Evolutionary conservation across 1,140 invertebrate species (phyloP).

Genomic region (Drosophila obscura): DNA sequence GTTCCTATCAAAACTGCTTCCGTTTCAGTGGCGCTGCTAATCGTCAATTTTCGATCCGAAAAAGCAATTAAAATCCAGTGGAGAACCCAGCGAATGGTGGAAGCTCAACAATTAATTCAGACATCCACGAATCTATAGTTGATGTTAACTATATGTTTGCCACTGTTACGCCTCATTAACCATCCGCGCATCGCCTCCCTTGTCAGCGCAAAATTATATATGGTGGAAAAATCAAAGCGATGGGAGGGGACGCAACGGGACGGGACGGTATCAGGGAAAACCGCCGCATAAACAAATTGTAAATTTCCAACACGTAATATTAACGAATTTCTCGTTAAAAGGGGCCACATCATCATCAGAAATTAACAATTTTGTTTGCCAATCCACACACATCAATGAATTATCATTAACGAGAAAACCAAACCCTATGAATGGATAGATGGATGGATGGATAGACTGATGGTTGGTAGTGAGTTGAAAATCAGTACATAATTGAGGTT

Average conservation of each 20-base stretch:
- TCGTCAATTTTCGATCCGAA: no score
- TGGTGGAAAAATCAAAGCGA: no score
- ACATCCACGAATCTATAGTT: slow-evolving; percentile 11
- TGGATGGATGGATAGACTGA: background rate
- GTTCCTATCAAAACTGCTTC: no score
- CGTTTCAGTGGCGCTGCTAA: no score
- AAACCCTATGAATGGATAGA: slow-evolving; percentile 1
- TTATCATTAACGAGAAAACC: slow-evolving; percentile 35
- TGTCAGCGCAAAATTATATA: slow-evolving; percentile 19
- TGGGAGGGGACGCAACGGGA: no score
- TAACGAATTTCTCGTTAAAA: slow-evolving; percentile 48
- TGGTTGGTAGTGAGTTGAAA: slow-evolving; percentile 7
- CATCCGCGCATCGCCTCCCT: background rate
- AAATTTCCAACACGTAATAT: slow-evolving; percentile 48
- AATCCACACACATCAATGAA: slow-evolving; percentile 47
- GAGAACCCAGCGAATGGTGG: background rate
- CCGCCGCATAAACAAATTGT: slow-evolving; percentile 23
- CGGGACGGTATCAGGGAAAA: background rate
- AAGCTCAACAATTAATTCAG: no score
- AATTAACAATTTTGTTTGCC: slow-evolving; percentile 52
- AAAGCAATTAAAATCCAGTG: no score
- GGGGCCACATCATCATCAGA: slow-evolving; percentile 24
- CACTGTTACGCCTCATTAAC: slow-evolving; percentile 40
- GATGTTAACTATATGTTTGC: slow-evolving; percentile 50
- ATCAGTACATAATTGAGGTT: slow-evolving; percentile 45